phyloP scores from a whole-genome alignment of 2,888 invertebrate genomes.

The Bombylius major region DNA sequence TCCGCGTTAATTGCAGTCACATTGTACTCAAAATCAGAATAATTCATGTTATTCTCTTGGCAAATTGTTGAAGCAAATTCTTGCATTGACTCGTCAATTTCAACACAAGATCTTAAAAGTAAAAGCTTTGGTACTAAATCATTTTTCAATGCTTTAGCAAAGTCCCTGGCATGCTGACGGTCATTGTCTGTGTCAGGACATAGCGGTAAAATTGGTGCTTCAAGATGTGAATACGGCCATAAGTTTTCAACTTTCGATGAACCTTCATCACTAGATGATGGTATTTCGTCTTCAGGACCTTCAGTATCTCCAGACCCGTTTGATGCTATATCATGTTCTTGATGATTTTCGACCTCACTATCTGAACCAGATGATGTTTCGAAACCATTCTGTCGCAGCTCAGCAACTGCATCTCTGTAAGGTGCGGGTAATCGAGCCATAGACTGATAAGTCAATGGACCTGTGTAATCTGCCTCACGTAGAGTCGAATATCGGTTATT shows the following conservation, averaged over 20 bases:
- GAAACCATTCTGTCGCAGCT: constrained; percentile 51
- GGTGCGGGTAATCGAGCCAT: constrained; percentile 71
- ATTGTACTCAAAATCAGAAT: constrained; percentile 42
- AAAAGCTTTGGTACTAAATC: constrained; percentile 66
- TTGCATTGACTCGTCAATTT: constrained; percentile 82
- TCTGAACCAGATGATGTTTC: constrained; percentile 45
- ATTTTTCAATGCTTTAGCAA: constrained; percentile 60
- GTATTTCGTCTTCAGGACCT: constrained; percentile 56
- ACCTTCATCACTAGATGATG: constrained; percentile 38
- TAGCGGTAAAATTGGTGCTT: constrained; percentile 33
- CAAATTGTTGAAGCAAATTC: constrained; percentile 86
- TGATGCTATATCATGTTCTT: constrained; percentile 53
- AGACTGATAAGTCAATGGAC: constrained; percentile 74
- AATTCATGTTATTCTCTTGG: constrained; percentile 48
- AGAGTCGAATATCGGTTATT: constrained; percentile 52
- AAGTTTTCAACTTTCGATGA: constrained; percentile 34
- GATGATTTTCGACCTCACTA: constrained; percentile 55
- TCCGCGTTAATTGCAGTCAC: constrained; percentile 77
- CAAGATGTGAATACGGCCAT: constrained; percentile 36
- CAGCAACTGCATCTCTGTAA: constrained; percentile 61
- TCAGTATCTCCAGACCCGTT: constrained; percentile 58
- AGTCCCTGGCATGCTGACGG: constrained; percentile 73
- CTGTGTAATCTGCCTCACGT: constrained; percentile 67
- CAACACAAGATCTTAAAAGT: constrained; percentile 64
- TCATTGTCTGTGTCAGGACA: constrained; percentile 64